These are phyloP conservation scores for Molanna angustata DNA, from an alignment of 2,888 invertebrate genomes.

Conservation along the genomic window DNA sequence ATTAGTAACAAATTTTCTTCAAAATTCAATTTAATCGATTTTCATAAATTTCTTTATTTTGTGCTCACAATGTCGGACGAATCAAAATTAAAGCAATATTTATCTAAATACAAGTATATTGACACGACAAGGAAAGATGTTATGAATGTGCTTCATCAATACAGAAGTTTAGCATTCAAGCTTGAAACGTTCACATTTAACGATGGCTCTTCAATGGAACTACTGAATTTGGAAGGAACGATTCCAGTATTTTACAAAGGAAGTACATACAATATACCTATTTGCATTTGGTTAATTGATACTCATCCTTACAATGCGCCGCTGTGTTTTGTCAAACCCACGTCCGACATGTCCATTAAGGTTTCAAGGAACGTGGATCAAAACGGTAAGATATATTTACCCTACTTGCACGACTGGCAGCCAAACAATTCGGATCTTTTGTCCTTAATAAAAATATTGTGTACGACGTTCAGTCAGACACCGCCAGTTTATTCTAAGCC, in stretches of 20 bases:
- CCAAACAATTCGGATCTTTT: slow-evolving; percentile 78
- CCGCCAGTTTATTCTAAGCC: slow-evolving; percentile 89
- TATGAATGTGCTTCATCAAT: slow-evolving; percentile 47
- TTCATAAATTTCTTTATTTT: too few species aligned
- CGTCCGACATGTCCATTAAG: slow-evolving; percentile 92
- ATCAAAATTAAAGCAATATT: slow-evolving; percentile 44
- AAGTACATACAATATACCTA: slow-evolving; percentile 90
- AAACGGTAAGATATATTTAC: slow-evolving; percentile 93
- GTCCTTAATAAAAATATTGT: slow-evolving; percentile 87
- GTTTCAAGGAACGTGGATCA: slow-evolving; percentile 92
- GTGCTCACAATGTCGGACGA: slow-evolving; percentile 43
- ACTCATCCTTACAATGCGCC: slow-evolving; percentile 97
- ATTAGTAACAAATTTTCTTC: too few species aligned
- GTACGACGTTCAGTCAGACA: slow-evolving; percentile 88
- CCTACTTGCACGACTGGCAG: slow-evolving; percentile 95
- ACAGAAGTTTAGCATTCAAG: slow-evolving; percentile 49
- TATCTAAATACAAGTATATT: slow-evolving; percentile 50
- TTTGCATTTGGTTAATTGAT: slow-evolving; percentile 94
- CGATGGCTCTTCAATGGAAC: slow-evolving; percentile 77
- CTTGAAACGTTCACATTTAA: slow-evolving; percentile 72
- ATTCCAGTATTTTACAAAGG: slow-evolving; percentile 92
- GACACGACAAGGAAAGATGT: slow-evolving; percentile 51
- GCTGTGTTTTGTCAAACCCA: slow-evolving; percentile 92
- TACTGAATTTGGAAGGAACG: slow-evolving; percentile 85
- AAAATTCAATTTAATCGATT: too few species aligned